Evolutionary conservation across 2,113 vertebrate genomes (phyloP).

Genomic region (Arenaria interpres): DNA sequence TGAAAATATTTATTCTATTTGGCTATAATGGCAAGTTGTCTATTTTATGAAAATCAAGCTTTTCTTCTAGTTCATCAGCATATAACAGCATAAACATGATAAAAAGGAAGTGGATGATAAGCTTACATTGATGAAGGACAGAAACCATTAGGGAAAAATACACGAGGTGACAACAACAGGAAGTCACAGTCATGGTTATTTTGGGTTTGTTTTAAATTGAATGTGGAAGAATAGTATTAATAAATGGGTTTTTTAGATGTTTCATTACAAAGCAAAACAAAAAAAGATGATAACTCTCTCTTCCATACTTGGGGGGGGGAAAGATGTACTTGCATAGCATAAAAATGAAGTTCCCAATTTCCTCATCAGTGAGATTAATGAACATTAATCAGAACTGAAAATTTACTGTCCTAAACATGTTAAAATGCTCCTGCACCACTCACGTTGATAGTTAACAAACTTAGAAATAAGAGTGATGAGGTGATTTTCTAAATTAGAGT

Average conservation of each 20-base stretch:
- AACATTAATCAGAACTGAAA: not conserved
- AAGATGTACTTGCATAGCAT: not conserved
- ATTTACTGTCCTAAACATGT: not conserved
- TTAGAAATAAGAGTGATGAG: not conserved
- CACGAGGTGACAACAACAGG: not conserved
- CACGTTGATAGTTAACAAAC: not conserved
- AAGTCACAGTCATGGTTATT: not conserved
- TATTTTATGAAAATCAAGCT: not conserved
- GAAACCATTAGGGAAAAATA: not conserved
- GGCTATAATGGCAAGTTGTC: not conserved
- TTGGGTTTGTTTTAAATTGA: not conserved
- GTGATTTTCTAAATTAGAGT: not conserved
- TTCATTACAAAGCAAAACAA: not conserved
- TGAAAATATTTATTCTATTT: not conserved
- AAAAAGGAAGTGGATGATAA: not conserved
- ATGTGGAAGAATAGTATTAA: not conserved
- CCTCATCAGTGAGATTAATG: not conserved
- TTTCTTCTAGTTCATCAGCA: not conserved
- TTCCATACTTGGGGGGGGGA: not conserved
- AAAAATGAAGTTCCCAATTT: not conserved
- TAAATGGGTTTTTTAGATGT: not conserved
- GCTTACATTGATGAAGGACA: not conserved
- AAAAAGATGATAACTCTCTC: not conserved
- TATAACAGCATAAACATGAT: not conserved
- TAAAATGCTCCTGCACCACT: not conserved